Conservation (phyloP, 2,113 vertebrate species). For the Montifringilla adamsi region DNA sequence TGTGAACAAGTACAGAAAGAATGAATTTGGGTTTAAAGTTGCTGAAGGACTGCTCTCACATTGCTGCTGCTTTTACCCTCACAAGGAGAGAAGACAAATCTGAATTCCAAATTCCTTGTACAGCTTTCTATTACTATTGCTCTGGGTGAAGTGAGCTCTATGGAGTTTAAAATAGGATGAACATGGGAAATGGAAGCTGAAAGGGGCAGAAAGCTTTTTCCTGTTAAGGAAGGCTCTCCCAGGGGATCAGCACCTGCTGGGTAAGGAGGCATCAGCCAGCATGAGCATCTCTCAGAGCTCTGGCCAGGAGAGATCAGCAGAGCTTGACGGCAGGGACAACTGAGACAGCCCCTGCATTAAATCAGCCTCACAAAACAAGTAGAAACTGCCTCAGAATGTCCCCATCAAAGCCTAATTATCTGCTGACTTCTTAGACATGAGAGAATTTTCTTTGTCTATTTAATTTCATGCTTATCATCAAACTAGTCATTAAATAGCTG, state of each 20-base stretch:
- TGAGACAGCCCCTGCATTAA: neutral
- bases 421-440: slow-evolving; percentile 39
- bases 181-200: neutral
- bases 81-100: neutral
- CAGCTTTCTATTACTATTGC: neutral
- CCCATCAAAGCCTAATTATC: slow-evolving; percentile 44
- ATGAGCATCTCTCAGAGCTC: neutral
- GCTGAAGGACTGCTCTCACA: neutral
- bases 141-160: neutral
- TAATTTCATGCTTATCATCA: slow-evolving; percentile 72
- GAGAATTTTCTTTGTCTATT: slow-evolving; percentile 65
- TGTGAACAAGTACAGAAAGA: neutral
- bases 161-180: neutral
- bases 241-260: neutral
- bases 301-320: neutral
- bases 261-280: neutral
- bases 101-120: neutral
- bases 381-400: slow-evolving; percentile 26
- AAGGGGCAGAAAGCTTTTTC: neutral
- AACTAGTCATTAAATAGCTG: slow-evolving; percentile 60
- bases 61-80: neutral
- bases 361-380: neutral
- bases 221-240: neutral
- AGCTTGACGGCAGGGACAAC: neutral
- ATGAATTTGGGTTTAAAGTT: neutral